Base-by-base conservation (phyloP, 92 coral and sea anemone species). In the Paramuricea clavata region DNA sequence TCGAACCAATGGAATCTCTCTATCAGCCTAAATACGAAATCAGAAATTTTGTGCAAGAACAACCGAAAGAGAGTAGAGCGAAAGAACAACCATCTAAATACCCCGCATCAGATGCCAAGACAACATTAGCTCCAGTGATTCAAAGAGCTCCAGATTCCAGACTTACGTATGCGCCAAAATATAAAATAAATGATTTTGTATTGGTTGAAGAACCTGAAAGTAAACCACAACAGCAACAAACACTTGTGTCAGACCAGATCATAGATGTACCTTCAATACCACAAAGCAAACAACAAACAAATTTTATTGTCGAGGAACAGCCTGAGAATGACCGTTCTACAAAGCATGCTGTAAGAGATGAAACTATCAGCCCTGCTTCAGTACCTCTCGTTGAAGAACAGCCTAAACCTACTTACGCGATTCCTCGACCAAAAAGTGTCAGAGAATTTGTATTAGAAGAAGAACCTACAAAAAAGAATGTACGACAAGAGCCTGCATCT, bases 101-200 rank as follows among this genome's bases (percentile, higher is more conserved):
- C 27, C 65, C 30, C 31, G 31, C 26, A 13, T 57, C 65, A 57
- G 65, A 57, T 25, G 3, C 3, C 65, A 1, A 25, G 23, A 27
- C 30, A 57, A 57, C 5, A 8, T 57, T 25, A 57, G 8, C n/a
- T 57, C 65, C 27, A 57, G n/a, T 9, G 26, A 57, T n/a, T n/a
- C 65, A 57, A 57, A 17, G 30, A 57, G 31, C 9, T 57, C 28
- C 27, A 57, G n/a, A 57, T 4, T 57, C 23, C 7, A 47, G 15
- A 47, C 54, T 17, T 47, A 17, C 19, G 54, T 47, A 47, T 15
- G 13, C 0, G 42, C 39, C 81, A 49, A 75, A 52, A 49, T 42
- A 47, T 31, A 52, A 44, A 75, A 49, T 75, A 23, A 42, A 47
- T 23, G 81, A 75, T 49, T 75, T 42, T 19, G 64, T 75, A 12